A percentile compares a stretch with the other conserved stretches of the same genome.
Evolutionary conservation across 2,888 invertebrate genomes (phyloP).

Genomic region (Drosophila sordidula): DNA sequence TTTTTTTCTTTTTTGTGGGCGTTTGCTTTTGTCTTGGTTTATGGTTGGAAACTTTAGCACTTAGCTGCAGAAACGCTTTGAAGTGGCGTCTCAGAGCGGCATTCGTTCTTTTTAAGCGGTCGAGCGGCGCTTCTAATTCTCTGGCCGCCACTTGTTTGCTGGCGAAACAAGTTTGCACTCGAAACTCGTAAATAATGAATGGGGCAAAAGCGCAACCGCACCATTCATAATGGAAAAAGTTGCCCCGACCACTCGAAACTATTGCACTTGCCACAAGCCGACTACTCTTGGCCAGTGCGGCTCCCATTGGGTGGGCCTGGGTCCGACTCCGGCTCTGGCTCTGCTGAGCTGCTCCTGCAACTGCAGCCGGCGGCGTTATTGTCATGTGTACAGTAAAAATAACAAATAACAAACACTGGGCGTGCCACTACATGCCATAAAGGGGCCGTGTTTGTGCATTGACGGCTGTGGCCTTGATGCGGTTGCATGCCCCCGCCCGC

Average conservation of each 20-base stretch:
- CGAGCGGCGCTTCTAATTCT: constrained; percentile 73
- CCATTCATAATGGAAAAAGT: constrained; percentile 81
- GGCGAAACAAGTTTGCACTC: constrained; percentile 77
- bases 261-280: constrained; percentile 69
- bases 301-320: not conserved
- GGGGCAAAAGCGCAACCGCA: constrained; percentile 78
- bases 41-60: constrained; percentile 67
- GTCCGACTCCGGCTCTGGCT: not conserved
- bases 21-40: constrained; percentile 46
- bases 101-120: constrained; percentile 63
- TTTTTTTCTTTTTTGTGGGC: constrained; percentile 17
- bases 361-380: constrained; percentile 67
- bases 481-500: constrained; percentile 34
- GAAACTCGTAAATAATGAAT: constrained; percentile 80
- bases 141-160: constrained; percentile 79
- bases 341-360: constrained; percentile 11
- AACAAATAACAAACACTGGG: constrained; percentile 62
- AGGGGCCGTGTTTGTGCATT: constrained; percentile 35
- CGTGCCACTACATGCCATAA: constrained; percentile 48
- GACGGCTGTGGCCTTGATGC: constrained; percentile 62
- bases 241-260: constrained; percentile 74
- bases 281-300: constrained; percentile 1
- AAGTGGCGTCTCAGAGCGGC: constrained; percentile 32
- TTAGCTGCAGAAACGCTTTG: constrained; percentile 50
- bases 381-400: constrained; percentile 80